Evolutionary conservation across 2,888 invertebrate species (phyloP).

Genomic region (Nephrotoma flavescens): DNA sequence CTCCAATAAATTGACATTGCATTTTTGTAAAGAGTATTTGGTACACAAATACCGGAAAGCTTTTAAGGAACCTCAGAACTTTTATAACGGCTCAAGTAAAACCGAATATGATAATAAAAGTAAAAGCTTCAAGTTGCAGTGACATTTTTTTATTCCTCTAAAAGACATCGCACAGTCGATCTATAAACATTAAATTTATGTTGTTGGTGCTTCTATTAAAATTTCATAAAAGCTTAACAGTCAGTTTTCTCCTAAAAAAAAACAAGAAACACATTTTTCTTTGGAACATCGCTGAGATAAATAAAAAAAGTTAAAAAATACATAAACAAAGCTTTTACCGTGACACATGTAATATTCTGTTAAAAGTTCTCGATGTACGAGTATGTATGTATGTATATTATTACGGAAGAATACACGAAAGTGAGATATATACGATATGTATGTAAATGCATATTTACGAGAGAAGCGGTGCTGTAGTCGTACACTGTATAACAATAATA

Average conservation of each 20-base stretch:
- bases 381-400: background rate
- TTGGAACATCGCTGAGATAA: background rate
- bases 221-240: background rate
- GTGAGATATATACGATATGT: background rate
- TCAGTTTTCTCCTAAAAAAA: background rate
- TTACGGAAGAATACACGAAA: background rate
- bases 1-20: no score
- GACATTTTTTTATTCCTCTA: no score
- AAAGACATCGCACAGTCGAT: no score
- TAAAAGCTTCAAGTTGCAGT: no score
- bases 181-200: no score
- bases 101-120: no score
- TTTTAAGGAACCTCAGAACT: no score
- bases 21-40: no score
- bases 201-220: background rate
- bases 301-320: background rate
- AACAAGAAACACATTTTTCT: background rate
- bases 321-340: background rate
- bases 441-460: background rate
- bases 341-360: background rate
- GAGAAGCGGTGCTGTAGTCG: background rate
- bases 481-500: background rate
- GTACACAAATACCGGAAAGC: no score
- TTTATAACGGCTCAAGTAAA: no score
- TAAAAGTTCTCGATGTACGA: background rate